phyloP scores from a whole-genome alignment of 2,113 vertebrate genomes.

The Heliornis fulica region DNA sequence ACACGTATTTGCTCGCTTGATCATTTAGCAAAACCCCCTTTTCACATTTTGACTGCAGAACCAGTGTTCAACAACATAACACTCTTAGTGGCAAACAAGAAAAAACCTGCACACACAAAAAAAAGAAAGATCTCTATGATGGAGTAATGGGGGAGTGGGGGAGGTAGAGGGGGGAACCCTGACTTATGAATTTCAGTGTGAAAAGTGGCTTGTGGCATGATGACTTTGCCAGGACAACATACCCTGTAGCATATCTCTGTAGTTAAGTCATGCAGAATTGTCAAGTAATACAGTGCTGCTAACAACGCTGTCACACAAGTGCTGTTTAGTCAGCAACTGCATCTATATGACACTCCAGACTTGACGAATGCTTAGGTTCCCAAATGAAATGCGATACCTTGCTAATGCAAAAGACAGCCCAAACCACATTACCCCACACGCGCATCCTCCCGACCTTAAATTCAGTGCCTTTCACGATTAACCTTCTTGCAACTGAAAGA shows the following conservation, averaged over 20 bases:
- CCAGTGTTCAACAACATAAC: not conserved
- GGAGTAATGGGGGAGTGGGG: not conserved
- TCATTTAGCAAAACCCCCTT: not conserved
- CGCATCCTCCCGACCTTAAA: not conserved
- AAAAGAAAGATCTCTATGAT: not conserved
- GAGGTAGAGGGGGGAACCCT: not conserved
- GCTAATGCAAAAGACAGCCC: slow-evolving; percentile 40
- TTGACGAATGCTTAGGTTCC: slow-evolving; percentile 61
- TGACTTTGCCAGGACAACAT: slow-evolving; percentile 56
- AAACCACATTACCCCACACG: not conserved
- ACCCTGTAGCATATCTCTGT: not conserved
- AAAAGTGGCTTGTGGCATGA: not conserved
- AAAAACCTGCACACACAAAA: not conserved
- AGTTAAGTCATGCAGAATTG: slow-evolving; percentile 37
- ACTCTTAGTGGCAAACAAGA: not conserved
- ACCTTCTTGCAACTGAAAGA: not conserved
- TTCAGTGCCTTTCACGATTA: slow-evolving; percentile 4
- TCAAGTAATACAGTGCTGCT: slow-evolving; percentile 28
- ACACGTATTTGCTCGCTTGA: not conserved
- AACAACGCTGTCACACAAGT: slow-evolving; percentile 40
- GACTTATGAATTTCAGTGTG: not conserved
- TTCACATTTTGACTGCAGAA: not conserved
- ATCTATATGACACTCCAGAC: slow-evolving; percentile 56
- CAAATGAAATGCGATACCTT: slow-evolving; percentile 56
- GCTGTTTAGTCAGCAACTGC: slow-evolving; percentile 69